phyloP scores from a whole-genome alignment of 2,888 invertebrate species.

The Tanypteryx hageni region DNA sequence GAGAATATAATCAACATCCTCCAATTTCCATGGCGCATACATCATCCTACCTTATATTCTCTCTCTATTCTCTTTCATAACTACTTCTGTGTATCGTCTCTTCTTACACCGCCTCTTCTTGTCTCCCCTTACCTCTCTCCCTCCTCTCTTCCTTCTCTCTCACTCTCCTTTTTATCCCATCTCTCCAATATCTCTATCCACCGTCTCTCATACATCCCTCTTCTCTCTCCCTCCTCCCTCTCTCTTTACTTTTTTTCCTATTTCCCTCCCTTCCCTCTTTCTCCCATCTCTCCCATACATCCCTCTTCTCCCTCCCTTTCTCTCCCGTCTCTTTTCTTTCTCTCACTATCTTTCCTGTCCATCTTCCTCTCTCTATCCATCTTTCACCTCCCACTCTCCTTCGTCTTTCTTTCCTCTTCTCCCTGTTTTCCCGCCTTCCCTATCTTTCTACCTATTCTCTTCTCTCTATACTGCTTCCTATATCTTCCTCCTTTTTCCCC shows the following conservation, averaged over 20 bases:
- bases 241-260: too few relatives aligned
- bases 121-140: background rate
- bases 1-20: background rate
- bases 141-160: background rate
- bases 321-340: background rate
- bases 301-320: background rate
- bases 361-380: background rate
- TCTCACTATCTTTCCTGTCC: background rate
- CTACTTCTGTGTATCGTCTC: too few relatives aligned
- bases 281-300: background rate
- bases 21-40: slow-evolving; percentile 12
- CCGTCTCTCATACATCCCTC: background rate
- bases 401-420: background rate
- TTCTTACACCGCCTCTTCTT: too few relatives aligned
- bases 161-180: background rate
- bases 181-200: too few relatives aligned
- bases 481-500: background rate
- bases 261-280: too few relatives aligned
- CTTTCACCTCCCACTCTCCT: background rate
- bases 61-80: too few relatives aligned
- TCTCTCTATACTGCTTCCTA: background rate
- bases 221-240: background rate
- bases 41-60: background rate
- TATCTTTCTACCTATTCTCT: background rate
- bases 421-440: background rate